Percentiles rank a stretch among this genome's conserved stretches.
Conservation (phyloP, 2,888 invertebrate species). For the Acrobasis repandana region DNA sequence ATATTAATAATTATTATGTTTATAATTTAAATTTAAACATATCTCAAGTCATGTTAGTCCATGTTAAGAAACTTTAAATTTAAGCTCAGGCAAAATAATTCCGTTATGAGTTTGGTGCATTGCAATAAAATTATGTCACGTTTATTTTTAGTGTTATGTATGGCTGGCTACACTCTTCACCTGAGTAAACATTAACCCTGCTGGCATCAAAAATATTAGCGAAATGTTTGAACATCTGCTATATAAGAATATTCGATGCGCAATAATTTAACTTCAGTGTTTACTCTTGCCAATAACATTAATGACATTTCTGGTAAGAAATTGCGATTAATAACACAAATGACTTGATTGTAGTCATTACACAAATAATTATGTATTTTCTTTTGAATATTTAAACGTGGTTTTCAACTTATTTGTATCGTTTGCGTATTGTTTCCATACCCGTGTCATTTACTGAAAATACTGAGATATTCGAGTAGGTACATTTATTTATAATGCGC, state of each 20-base stretch:
- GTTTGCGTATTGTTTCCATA: conserved; percentile 16
- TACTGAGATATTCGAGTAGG: neutral
- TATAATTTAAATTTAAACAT: neutral
- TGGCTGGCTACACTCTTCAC: conserved; percentile 33
- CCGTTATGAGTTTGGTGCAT: neutral
- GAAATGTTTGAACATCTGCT: conserved; percentile 15
- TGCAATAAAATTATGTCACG: conserved; percentile 50
- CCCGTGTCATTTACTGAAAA: neutral
- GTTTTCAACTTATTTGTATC: conserved; percentile 11
- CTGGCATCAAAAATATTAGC: conserved; percentile 48
- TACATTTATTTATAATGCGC: conserved; percentile 6
- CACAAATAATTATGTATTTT: conserved; percentile 5
- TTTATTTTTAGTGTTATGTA: conserved; percentile 55
- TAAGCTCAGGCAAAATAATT: neutral
- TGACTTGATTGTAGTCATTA: conserved; percentile 5
- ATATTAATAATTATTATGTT: no score
- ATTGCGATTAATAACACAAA: neutral
- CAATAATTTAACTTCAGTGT: conserved; percentile 14
- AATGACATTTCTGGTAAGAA: neutral
- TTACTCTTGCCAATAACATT: conserved; percentile 11
- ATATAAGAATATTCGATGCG: conserved; percentile 4
- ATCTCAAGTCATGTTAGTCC: neutral
- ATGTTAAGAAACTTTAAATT: neutral
- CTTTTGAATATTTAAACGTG: neutral
- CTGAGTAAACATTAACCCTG: conserved; percentile 32